Evolutionary conservation across 35 echinoderm and acorn worm species (phyloP).

Genomic region (Lytechinus variegatus): DNA sequence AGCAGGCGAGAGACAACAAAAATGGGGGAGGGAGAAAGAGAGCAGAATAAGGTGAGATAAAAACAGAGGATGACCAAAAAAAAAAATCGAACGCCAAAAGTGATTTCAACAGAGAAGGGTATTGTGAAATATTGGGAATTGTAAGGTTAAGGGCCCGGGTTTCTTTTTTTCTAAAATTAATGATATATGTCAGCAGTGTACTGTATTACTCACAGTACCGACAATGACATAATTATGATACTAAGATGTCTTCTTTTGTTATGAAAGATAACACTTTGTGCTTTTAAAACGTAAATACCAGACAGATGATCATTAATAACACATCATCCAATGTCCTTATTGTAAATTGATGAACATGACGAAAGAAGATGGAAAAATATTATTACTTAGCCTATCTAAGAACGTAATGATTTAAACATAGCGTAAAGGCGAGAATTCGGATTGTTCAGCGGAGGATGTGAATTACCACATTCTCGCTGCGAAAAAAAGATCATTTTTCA

Average conservation of each 20-base stretch:
- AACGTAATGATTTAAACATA: too few species aligned
- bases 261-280: neutral
- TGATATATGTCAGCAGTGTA: neutral
- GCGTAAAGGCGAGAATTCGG: too few species aligned
- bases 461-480: too few species aligned
- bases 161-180: neutral
- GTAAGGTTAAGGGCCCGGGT: neutral
- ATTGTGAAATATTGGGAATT: neutral
- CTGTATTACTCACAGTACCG: neutral
- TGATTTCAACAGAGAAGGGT: neutral
- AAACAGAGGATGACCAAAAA: too few species aligned
- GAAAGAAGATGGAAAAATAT: too few species aligned
- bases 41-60: neutral
- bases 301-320: too few species aligned
- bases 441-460: too few species aligned
- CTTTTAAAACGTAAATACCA: neutral
- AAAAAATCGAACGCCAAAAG: neutral
- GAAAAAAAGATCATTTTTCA: too few species aligned
- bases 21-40: neutral
- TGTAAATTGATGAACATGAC: too few species aligned
- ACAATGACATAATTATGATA: neutral
- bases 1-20: neutral
- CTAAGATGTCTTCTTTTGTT: too few species aligned
- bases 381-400: too few species aligned
- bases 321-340: too few species aligned